phyloP scores from a whole-genome alignment of 2,797 vertebrate species.

The Chromobotia macracanthus region DNA sequence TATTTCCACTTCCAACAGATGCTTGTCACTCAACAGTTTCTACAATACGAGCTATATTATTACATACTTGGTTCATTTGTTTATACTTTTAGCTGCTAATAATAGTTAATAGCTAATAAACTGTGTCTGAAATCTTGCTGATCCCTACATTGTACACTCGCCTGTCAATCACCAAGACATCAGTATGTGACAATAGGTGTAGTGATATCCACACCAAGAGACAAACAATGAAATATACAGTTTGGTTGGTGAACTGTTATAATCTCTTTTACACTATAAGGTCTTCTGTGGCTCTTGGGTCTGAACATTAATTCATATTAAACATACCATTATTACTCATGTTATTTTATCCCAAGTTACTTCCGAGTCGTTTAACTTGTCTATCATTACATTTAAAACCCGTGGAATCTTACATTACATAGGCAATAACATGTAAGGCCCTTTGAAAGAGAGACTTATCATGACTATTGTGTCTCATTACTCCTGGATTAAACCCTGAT shows the following conservation, averaged over 20 bases:
- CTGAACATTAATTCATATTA: not conserved
- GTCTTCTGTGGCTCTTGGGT: not conserved
- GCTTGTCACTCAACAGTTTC: no score
- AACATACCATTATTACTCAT: not conserved
- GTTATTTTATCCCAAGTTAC: not conserved
- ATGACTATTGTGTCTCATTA: conserved; percentile 41
- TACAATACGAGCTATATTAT: no score
- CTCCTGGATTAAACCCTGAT: conserved; percentile 21
- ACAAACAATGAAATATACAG: not conserved
- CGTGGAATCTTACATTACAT: not conserved
- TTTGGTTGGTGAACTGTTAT: not conserved
- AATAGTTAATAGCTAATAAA: no score
- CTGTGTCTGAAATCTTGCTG: no score
- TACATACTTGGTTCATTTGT: no score
- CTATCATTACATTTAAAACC: not conserved
- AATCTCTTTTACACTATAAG: not conserved
- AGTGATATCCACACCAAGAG: no score
- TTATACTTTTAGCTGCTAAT: no score
- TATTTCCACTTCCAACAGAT: no score
- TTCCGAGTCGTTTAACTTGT: not conserved
- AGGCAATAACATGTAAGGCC: not conserved
- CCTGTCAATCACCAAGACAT: no score
- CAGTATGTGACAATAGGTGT: no score
- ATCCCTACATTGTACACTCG: no score
- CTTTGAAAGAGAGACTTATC: conserved; percentile 2